Percentiles rank a stretch among this genome's conserved stretches.
phyloP scores from a whole-genome alignment of 2,113 vertebrate species.

The Oryzias curvinotus region DNA sequence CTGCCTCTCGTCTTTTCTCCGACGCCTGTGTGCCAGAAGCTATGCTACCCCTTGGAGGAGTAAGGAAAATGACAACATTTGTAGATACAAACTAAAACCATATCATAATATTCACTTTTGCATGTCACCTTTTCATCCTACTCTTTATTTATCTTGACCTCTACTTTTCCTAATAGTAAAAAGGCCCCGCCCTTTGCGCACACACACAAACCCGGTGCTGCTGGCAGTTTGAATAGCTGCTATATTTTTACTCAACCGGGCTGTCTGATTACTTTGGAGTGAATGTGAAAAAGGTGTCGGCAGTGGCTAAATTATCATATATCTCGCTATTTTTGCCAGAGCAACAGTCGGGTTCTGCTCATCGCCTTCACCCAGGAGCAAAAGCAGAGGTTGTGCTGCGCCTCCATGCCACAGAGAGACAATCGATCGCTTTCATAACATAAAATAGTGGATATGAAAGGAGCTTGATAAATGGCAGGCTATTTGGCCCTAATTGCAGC shows the following conservation, averaged over 20 bases:
- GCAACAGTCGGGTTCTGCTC: conserved; percentile 43
- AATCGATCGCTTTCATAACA: conserved; percentile 74
- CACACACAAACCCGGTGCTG: conserved; percentile 43
- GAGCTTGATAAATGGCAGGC: conserved; percentile 69
- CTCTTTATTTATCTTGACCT: conserved; percentile 47
- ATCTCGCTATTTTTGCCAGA: conserved; percentile 34
- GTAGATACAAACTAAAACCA: conserved; percentile 22
- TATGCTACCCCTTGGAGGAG: conserved; percentile 21
- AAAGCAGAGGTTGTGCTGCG: conserved; percentile 49
- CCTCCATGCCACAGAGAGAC: conserved; percentile 55
- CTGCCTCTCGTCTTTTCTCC: conserved; percentile 36
- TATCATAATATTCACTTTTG: conserved; percentile 8
- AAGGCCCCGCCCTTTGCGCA: conserved; percentile 41
- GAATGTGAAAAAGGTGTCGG: conserved; percentile 57
- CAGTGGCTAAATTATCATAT: conserved; percentile 45
- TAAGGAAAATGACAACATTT: conserved; percentile 46
- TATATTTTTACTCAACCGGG: conserved; percentile 44
- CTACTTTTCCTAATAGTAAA: conserved; percentile 23
- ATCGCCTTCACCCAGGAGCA: conserved; percentile 46
- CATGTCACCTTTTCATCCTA: conserved; percentile 21
- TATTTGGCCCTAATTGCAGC: conserved; percentile 75
- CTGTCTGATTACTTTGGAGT: conserved; percentile 55
- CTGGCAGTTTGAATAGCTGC: conserved; percentile 55
- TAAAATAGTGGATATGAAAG: conserved; percentile 72
- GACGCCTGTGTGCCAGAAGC: conserved; percentile 39